Evolutionary conservation across 2,888 invertebrate species (phyloP), one percentile per base, ranked within the genome.

Genomic region (Dorcus hopei): DNA sequence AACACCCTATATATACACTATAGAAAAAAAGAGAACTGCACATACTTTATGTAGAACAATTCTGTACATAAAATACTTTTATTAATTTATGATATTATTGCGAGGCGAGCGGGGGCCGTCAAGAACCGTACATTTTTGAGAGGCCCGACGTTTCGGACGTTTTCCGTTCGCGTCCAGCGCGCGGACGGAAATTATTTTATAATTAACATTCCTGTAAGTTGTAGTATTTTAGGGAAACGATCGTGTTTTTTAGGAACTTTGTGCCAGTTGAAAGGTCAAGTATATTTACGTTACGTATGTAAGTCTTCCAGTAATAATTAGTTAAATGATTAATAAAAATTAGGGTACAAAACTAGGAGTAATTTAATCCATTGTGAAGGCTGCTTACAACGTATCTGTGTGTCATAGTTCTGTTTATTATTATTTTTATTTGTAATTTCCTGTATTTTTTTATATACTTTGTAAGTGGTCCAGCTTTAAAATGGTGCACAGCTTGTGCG

Each of bases 261-360:
- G 63, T 60, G 65, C 65, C 65, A 65, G 65, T 65, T 61, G 39
- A 59, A 63, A 63, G 65, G 65, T 63, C 65, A 60, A 65, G 65
- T 65, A 65, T 52, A 43, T 42, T 49, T 49, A 26, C 19, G n/a
- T 49, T 8, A 38, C 3, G 42, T n/a, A 9, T 26, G 23, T 42
- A 52, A 19, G 16, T 19, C 43, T 43, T 45, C 45, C 45, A 45
- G 9, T 19, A 19, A 19, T 45, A 16, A 11, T 42, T 42, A 42
- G 19, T 11, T 45, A 6, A 45, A 45, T 19, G 19, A 11, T 16
- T 23, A 16, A 33, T 33, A 33, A 33, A 33, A 6, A 33, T 45
- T 45, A 45, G 45, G 45, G 23, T 19, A 45, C 26, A 33, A 33
- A 33, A 33, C 26, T 33, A 33, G 26, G 26, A 33, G 26, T 33